Percentiles rank a stretch among this genome's conserved stretches.
These are phyloP conservation scores for Cichladusa arquata DNA, from an alignment of 2,113 vertebrate species.

Conservation along the genomic window DNA sequence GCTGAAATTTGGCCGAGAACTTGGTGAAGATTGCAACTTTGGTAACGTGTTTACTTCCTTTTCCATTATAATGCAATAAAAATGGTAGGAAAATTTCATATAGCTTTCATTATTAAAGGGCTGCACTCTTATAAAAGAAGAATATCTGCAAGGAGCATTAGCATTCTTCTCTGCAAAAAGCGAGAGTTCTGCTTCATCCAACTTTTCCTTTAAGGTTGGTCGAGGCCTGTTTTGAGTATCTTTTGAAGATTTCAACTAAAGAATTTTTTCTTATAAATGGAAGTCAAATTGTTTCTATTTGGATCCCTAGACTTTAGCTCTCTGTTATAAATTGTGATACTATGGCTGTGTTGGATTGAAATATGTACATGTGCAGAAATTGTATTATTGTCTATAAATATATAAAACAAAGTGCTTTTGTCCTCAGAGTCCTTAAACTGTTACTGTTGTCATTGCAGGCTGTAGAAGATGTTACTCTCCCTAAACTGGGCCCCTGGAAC, in stretches of 20 bases:
- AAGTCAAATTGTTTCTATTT: not conserved
- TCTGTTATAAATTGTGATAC: not conserved
- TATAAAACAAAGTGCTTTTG: not conserved
- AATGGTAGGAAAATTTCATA: not conserved
- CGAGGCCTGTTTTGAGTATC: not conserved
- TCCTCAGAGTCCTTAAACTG: not conserved
- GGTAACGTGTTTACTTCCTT: slow-evolving; percentile 74
- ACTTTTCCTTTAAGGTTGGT: not conserved
- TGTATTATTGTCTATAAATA: not conserved
- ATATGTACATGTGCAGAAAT: not conserved
- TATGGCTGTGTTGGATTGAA: not conserved
- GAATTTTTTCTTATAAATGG: not conserved
- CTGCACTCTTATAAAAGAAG: not conserved
- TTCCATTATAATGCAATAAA: not conserved
- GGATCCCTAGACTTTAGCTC: not conserved
- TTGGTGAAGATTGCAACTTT: slow-evolving; percentile 94
- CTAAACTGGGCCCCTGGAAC: too few species aligned
- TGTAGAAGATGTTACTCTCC: too few species aligned
- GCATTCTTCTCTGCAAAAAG: not conserved
- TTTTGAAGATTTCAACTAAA: not conserved
- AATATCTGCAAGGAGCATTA: not conserved
- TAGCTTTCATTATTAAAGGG: not conserved
- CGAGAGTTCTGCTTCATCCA: not conserved
- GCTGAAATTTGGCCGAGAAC: slow-evolving; percentile 92
- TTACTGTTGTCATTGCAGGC: not conserved